These are phyloP conservation scores for Drosophila ficusphila DNA, from an alignment of 1,140 invertebrate species.

Conservation along the genomic window DNA sequence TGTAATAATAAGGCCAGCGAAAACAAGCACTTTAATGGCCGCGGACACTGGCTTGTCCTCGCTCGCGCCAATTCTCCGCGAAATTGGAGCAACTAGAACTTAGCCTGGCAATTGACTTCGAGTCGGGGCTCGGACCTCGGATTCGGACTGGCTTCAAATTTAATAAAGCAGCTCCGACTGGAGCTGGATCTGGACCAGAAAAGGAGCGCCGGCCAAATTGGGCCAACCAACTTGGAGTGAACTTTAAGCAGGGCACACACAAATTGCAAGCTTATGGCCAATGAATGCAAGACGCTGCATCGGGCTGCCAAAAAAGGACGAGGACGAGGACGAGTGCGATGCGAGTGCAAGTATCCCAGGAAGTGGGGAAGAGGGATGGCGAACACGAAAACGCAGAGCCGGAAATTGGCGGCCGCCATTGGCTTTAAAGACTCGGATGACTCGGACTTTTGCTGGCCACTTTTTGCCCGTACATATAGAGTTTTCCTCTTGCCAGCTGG, in stretches of 20 bases:
- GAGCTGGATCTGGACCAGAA: constrained; percentile 34
- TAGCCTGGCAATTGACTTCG: constrained; percentile 71
- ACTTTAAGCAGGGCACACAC: constrained; percentile 62
- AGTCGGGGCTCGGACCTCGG: constrained; percentile 33
- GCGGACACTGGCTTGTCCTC: constrained; percentile 30
- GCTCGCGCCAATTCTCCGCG: constrained; percentile 10
- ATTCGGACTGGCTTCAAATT: constrained; percentile 36
- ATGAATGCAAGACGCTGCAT: constrained; percentile 75
- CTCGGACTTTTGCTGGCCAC: constrained; percentile 74
- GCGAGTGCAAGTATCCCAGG: constrained; percentile 1
- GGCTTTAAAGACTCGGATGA: constrained; percentile 79
- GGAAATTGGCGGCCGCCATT: constrained; percentile 78
- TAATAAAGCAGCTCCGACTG: constrained; percentile 61
- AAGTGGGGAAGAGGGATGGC: background rate
- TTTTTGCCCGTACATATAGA: constrained; percentile 43
- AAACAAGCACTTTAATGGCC: constrained; percentile 76
- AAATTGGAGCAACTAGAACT: constrained; percentile 71
- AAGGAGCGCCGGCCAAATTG: constrained; percentile 55
- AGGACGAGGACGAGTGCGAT: no score
- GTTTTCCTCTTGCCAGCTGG: constrained; percentile 74
- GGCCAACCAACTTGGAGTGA: constrained; percentile 60
- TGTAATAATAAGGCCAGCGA: constrained; percentile 68
- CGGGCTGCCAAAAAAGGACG: constrained; percentile 37
- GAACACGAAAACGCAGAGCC: constrained; percentile 34
- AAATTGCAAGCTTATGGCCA: constrained; percentile 77